Evolutionary conservation across 2,113 vertebrate species (phyloP).

Genomic region (Ophthalmolycus amberensis): DNA sequence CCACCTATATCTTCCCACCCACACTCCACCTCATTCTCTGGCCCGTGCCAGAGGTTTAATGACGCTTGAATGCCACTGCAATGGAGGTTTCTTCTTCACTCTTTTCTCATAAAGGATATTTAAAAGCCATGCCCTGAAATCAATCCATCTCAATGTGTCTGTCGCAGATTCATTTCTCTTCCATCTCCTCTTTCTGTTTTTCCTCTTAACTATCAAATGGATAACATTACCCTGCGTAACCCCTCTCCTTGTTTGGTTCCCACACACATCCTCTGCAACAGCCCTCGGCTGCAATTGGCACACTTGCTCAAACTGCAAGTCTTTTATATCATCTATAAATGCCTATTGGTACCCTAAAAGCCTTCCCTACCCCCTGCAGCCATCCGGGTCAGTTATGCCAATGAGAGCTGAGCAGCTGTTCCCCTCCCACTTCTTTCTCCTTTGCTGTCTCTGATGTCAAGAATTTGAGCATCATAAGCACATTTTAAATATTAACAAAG

Average conservation of each 20-base stretch:
- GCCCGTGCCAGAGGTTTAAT: conserved; percentile 84
- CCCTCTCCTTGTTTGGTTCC: conserved; percentile 49
- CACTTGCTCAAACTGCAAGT: conserved; percentile 48
- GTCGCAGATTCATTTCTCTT: conserved; percentile 63
- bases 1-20: conserved; percentile 32
- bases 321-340: conserved; percentile 66
- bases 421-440: conserved; percentile 58
- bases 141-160: conserved; percentile 76
- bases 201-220: conserved; percentile 46
- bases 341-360: conserved; percentile 65
- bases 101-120: conserved; percentile 80
- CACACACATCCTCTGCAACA: conserved; percentile 38
- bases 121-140: conserved; percentile 78
- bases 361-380: conserved; percentile 48
- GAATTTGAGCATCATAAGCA: conserved; percentile 85
- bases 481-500: conserved; percentile 89
- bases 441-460: conserved; percentile 71
- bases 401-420: conserved; percentile 59
- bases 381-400: conserved; percentile 49
- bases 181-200: conserved; percentile 37
- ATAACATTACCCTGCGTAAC: conserved; percentile 51
- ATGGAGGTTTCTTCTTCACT: conserved; percentile 70
- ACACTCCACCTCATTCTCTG: conserved; percentile 57
- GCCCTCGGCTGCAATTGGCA: conserved; percentile 56
- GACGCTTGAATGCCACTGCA: conserved; percentile 85